Evolutionary conservation across 2,888 invertebrate species (phyloP).

Genomic region (Drosophila mettleri): DNA sequence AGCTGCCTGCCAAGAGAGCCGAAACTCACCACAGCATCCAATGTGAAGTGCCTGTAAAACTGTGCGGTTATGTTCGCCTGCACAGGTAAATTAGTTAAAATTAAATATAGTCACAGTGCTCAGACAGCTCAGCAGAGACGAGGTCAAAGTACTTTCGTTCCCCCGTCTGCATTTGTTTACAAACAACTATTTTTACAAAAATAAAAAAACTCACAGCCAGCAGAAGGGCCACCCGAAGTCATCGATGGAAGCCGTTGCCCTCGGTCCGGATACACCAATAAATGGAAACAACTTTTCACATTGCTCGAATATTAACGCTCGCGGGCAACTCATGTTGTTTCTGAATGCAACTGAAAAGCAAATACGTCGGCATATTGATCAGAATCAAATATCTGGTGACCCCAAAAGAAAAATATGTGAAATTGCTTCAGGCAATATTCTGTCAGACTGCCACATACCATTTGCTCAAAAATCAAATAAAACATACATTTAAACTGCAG

Average conservation of each 20-base stretch:
- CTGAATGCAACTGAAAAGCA: slow-evolving; percentile 32
- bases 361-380: slow-evolving; percentile 29
- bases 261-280: slow-evolving; percentile 39
- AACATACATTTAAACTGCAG: not conserved
- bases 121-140: slow-evolving; percentile 31
- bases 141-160: slow-evolving; percentile 64
- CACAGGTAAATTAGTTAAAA: slow-evolving; percentile 43
- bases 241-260: slow-evolving; percentile 56
- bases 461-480: not conserved
- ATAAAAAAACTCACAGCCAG: slow-evolving; percentile 33
- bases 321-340: slow-evolving; percentile 19
- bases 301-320: slow-evolving; percentile 32
- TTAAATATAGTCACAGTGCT: slow-evolving; percentile 20
- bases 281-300: slow-evolving; percentile 34
- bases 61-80: slow-evolving; percentile 22
- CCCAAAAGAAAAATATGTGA: not conserved
- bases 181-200: slow-evolving; percentile 49
- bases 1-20: slow-evolving; percentile 53
- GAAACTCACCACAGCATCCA: slow-evolving; percentile 40
- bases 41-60: slow-evolving; percentile 56
- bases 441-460: not conserved
- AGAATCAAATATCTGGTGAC: not conserved
- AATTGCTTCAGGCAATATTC: not conserved
- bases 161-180: slow-evolving; percentile 47
- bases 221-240: slow-evolving; percentile 12